These are phyloP conservation scores for Apus apus DNA, from an alignment of 2,113 vertebrate genomes.

Conservation along the genomic window DNA sequence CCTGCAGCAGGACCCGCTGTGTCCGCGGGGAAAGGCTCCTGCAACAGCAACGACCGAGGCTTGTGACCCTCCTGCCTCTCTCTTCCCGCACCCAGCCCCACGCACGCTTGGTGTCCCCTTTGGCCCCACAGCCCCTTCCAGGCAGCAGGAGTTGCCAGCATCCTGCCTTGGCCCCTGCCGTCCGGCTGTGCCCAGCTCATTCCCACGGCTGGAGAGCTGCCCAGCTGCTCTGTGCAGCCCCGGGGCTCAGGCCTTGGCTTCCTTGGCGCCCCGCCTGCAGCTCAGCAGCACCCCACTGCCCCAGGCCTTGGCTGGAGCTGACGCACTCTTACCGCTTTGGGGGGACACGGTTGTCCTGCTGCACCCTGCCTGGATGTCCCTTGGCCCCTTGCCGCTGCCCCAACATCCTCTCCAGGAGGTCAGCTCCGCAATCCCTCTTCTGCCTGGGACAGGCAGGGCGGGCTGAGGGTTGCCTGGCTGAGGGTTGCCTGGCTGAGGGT, in stretches of 20 bases:
- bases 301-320: too few species aligned
- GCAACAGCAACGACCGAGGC: not conserved
- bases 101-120: fast-evolving
- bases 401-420: too few species aligned
- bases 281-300: too few species aligned
- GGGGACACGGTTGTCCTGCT: too few species aligned
- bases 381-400: too few species aligned
- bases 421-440: too few species aligned
- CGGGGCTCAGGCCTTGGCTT: not conserved
- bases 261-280: too few species aligned
- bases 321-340: too few species aligned
- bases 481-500: too few species aligned
- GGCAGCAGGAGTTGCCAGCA: not conserved
- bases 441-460: too few species aligned
- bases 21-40: not conserved
- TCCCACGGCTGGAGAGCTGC: not conserved
- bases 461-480: too few species aligned
- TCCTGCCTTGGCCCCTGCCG: not conserved
- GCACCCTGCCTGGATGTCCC: too few species aligned
- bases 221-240: not conserved
- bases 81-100: not conserved
- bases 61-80: not conserved
- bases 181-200: not conserved
- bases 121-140: not conserved
- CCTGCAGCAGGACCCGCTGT: not conserved